Conservation (phyloP, 2,797 vertebrate genomes). For the Falco novaeseelandiae region DNA sequence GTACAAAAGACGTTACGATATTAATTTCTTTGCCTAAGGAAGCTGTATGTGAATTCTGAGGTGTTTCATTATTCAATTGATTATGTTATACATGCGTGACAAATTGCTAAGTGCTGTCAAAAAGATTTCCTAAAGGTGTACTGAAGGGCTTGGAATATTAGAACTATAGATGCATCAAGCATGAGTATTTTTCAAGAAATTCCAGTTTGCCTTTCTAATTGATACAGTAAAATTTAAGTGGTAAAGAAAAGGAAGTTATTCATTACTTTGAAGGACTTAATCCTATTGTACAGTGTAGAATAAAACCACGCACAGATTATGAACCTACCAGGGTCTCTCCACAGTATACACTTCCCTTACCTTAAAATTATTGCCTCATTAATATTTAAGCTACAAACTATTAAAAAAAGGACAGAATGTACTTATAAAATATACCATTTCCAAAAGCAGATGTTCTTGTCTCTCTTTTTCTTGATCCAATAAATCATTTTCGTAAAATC, state of each 20-base stretch:
- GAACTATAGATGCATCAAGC: background rate
- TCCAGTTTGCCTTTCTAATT: background rate
- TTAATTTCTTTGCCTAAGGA: background rate
- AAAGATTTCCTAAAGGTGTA: background rate
- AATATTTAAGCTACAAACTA: background rate
- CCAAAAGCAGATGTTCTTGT: conserved; percentile 88
- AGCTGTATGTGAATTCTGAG: background rate
- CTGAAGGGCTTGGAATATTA: background rate
- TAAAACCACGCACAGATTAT: background rate
- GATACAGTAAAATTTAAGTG: background rate
- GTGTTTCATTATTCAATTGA: background rate
- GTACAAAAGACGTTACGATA: background rate
- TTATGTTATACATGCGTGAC: background rate
- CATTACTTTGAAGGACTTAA: background rate
- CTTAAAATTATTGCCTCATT: background rate
- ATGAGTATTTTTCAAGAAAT: background rate
- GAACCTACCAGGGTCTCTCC: background rate
- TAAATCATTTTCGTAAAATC: conserved; percentile 85
- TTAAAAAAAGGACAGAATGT: background rate
- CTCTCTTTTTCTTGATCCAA: conserved; percentile 93
- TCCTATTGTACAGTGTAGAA: background rate
- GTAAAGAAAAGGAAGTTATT: background rate
- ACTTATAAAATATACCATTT: conserved; percentile 85
- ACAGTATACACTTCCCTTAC: background rate
- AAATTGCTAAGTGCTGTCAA: background rate